phyloP scores from a whole-genome alignment of 2,797 vertebrate species.

The Falco naumanni region DNA sequence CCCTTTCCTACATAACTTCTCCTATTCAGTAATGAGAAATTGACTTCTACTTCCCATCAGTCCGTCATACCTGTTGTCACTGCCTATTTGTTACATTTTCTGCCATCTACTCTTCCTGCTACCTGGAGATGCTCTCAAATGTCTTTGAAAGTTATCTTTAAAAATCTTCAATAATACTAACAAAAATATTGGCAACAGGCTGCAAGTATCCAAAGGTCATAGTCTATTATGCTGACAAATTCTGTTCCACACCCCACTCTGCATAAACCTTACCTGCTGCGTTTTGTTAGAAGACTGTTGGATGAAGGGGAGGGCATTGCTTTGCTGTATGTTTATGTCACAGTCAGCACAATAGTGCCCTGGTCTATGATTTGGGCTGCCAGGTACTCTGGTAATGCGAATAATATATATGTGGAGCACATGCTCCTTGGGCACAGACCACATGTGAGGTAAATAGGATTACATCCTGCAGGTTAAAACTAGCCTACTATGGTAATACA shows the following conservation, averaged over 20 bases:
- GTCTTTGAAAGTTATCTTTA: not conserved
- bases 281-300: not conserved
- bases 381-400: constrained; percentile 17
- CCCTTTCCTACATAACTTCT: not conserved
- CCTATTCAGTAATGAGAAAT: not conserved
- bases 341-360: not conserved
- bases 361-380: not conserved
- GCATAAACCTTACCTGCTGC: not conserved
- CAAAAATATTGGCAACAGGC: not conserved
- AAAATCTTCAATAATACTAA: not conserved
- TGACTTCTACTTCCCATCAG: not conserved
- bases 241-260: not conserved
- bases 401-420: constrained; percentile 14
- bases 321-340: not conserved
- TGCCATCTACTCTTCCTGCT: not conserved
- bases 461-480: constrained; percentile 70
- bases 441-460: constrained; percentile 70
- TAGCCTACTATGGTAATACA: constrained; percentile 63
- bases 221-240: not conserved
- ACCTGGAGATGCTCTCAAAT: not conserved
- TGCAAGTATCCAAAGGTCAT: not conserved
- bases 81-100: not conserved
- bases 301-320: not conserved
- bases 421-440: constrained; percentile 49
- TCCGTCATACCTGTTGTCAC: not conserved